Percentiles rank a stretch among this genome's conserved stretches.
phyloP scores from a whole-genome alignment of 1,140 invertebrate genomes.

The Acyrthosiphon pisum region DNA sequence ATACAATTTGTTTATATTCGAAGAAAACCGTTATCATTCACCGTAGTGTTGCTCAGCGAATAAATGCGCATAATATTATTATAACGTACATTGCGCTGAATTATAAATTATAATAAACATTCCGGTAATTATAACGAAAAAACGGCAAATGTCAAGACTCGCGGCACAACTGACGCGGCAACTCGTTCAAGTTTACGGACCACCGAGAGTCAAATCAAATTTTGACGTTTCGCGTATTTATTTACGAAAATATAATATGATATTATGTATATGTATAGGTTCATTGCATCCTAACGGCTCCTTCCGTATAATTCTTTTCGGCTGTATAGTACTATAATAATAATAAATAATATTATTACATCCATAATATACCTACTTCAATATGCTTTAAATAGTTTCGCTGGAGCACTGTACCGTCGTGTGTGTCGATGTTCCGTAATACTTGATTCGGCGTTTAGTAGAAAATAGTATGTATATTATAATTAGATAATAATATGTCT shows the following conservation, averaged over 20 bases:
- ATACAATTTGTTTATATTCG: neutral
- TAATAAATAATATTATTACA: neutral
- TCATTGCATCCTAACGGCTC: no score
- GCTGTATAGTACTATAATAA: neutral
- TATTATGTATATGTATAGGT: no score
- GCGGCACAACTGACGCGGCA: neutral
- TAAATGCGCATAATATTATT: neutral
- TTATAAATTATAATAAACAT: neutral
- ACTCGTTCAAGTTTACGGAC: neutral
- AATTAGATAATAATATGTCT: no score
- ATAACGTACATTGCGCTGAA: neutral
- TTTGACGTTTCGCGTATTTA: neutral
- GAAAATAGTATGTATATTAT: no score
- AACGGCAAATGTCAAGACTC: neutral
- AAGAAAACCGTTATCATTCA: neutral
- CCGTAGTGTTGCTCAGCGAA: neutral
- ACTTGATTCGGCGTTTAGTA: no score
- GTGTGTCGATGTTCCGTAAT: no score
- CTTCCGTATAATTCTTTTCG: neutral
- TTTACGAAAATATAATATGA: neutral
- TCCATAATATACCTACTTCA: no score
- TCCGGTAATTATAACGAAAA: neutral
- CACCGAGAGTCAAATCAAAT: neutral
- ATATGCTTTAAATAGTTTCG: no score
- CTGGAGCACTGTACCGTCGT: no score